These are phyloP conservation scores for Gryllus longicercus DNA, from an alignment of 2,888 invertebrate species.

Conservation along the genomic window DNA sequence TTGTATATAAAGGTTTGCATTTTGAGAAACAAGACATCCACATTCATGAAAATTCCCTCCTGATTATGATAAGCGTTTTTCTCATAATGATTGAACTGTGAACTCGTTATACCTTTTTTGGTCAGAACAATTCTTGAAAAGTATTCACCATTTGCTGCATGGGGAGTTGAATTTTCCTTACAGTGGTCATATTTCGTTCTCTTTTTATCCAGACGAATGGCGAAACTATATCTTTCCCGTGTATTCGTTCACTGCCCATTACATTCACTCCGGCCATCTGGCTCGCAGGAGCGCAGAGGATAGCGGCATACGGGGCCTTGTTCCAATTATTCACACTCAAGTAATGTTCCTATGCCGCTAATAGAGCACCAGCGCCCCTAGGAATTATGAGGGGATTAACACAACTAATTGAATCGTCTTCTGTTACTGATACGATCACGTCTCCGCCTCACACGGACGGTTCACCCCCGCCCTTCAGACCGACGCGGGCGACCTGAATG, in stretches of 20 bases:
- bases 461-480: neutral
- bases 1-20: too few species aligned
- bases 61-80: too few species aligned
- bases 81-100: too few species aligned
- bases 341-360: neutral
- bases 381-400: neutral
- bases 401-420: slow-evolving; percentile 8
- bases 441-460: neutral
- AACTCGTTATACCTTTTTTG: too few species aligned
- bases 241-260: neutral
- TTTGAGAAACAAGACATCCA: too few species aligned
- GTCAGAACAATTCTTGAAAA: too few species aligned
- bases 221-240: neutral
- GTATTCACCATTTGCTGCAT: too few species aligned
- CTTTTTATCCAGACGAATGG: neutral
- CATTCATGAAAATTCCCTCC: too few species aligned
- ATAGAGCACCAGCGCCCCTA: neutral
- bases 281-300: neutral
- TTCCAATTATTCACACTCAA: slow-evolving; percentile 17
- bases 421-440: neutral
- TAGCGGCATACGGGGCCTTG: neutral
- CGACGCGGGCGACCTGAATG: neutral
- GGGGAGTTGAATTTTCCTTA: too few species aligned
- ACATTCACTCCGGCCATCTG: neutral
- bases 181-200: too few species aligned